A percentile compares a stretch with the other conserved stretches of the same genome.
These are phyloP conservation scores for Creontiades dilutus DNA, from an alignment of 2,888 invertebrate genomes.

Conservation along the genomic window DNA sequence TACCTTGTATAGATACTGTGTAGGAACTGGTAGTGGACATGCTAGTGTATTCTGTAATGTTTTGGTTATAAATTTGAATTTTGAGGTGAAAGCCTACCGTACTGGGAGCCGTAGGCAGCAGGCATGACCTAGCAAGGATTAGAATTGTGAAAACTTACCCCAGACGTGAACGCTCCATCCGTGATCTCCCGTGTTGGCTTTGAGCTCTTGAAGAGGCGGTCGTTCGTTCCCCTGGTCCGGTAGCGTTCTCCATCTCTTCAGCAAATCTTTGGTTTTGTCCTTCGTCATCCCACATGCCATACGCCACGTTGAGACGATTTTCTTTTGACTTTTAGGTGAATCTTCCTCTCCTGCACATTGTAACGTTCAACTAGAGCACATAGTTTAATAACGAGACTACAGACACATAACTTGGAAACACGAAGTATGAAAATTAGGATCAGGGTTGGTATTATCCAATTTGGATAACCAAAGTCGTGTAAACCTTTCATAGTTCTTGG, in stretches of 20 bases:
- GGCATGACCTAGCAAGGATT: too few species aligned
- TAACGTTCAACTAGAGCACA: too few species aligned
- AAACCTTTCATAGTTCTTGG: too few species aligned
- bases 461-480: too few species aligned
- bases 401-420: too few species aligned
- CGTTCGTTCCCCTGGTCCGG: conserved; percentile 80
- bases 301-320: conserved; percentile 87
- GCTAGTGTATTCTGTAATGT: background rate
- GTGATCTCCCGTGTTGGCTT: conserved; percentile 79
- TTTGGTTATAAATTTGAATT: too few species aligned
- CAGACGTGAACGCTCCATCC: conserved; percentile 89
- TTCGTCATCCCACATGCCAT: conserved; percentile 88
- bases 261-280: conserved; percentile 86
- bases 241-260: conserved; percentile 85
- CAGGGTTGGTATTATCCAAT: too few species aligned
- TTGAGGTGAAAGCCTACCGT: too few species aligned
- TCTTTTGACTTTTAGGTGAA: conserved; percentile 83
- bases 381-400: too few species aligned
- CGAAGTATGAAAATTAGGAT: too few species aligned
- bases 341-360: conserved; percentile 70
- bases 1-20: background rate
- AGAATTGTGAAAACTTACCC: conserved; percentile 80
- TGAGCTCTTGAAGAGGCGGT: conserved; percentile 62
- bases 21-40: background rate
- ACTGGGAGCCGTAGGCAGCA: too few species aligned